Base-by-base conservation (phyloP, 2,797 vertebrate genomes). In the Antrozous pallidus region DNA sequence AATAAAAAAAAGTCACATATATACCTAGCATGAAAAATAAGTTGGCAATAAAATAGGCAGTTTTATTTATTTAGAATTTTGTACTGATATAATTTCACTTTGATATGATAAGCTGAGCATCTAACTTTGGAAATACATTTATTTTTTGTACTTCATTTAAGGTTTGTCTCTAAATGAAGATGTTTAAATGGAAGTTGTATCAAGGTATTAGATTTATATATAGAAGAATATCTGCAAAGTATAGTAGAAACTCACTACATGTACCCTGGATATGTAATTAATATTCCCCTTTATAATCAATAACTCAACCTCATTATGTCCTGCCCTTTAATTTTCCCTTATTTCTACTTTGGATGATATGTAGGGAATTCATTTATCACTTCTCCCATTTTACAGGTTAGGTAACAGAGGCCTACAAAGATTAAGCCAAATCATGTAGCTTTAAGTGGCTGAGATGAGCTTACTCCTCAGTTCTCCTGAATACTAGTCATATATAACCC, bases 51-150 rank as follows among this genome's bases (percentile, higher is more conserved):
- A 54, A 91, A 47, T 49, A 79, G 38, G 13, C 71, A 74, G 17
- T 61, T 69, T 95, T 75, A 71, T 88, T 90, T 90, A 58, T 80
- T 83, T 70, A 78, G 40, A 91, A 70, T 91, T 92, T 58, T 74
- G 7, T 70, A 33, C 17, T 67, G 13, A 40, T 13, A 47, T 16
- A 79, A 38, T 54, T 83, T 85, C 42, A 20, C 3, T 79, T 65
- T 26, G 28, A 65, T 45, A 12, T 71, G 36, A 81, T 56, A 91
- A 70, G 61, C 16, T 56, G 26, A 80, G 22, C 80, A 81, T 40
- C 5, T 42, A 28, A 56, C 20, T 93, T 81, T 74, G 26, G 38
- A 90, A 92, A 40, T 82, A 93, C 40, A 88, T 88, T 82, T 49
- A 2, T 5, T 88, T 92, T 88, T 6, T 87, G 0, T 65, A 6